Conservation (phyloP, 2,888 invertebrate species). For the Drosophila formosana region DNA sequence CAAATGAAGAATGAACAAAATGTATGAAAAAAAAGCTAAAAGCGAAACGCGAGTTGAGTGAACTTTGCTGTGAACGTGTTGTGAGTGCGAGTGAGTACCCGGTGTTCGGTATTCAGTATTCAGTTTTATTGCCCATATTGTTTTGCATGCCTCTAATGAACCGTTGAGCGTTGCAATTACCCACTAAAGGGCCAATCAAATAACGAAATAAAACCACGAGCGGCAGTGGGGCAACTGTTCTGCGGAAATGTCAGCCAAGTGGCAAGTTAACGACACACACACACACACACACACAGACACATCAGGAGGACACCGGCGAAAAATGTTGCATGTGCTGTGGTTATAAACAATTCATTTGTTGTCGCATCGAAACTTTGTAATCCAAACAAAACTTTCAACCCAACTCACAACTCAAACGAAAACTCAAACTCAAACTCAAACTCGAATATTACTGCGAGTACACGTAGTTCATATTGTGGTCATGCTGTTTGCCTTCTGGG, state of each 20-base stretch:
- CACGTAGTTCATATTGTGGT: conserved; percentile 40
- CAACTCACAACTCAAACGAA: conserved; percentile 6
- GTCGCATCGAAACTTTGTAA: conserved; percentile 59
- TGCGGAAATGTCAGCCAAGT: conserved; percentile 58
- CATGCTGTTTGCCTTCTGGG: conserved; percentile 36
- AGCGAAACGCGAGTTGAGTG: conserved; percentile 61
- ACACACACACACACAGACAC: neutral
- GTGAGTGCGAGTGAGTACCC: conserved; percentile 9
- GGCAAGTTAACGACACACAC: neutral
- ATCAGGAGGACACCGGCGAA: neutral
- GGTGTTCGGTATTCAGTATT: conserved; percentile 34
- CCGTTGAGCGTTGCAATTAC: conserved; percentile 62
- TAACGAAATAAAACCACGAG: neutral
- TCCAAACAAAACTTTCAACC: conserved; percentile 60
- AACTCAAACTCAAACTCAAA: neutral
- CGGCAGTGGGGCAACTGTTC: conserved; percentile 30
- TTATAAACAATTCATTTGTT: conserved; percentile 74
- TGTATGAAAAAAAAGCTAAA: conserved; percentile 16
- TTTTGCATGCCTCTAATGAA: conserved; percentile 76
- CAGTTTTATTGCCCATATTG: conserved; percentile 52
- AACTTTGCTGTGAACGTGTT: conserved; percentile 65
- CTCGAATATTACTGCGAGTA: conserved; percentile 2
- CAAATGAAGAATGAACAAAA: conserved; percentile 5
- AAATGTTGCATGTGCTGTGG: conserved; percentile 56
- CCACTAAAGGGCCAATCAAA: conserved; percentile 39